Evolutionary conservation across 2,113 vertebrate genomes (phyloP), one percentile per base, ranked within the genome.

Genomic region (Centropus unirufus): DNA sequence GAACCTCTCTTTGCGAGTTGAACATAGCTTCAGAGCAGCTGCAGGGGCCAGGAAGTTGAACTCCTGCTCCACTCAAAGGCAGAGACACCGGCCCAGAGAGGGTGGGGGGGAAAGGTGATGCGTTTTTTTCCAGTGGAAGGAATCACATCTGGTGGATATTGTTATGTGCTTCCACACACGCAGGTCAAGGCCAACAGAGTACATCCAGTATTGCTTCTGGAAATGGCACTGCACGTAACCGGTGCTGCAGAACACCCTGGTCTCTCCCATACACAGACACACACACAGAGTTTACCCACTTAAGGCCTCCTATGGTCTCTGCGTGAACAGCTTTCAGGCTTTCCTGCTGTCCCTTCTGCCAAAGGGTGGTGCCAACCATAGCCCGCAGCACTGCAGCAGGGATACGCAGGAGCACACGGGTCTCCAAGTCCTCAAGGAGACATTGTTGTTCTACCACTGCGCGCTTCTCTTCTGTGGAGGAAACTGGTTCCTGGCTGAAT

Each of bases 341-440:
- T 14, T 70, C 68, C 75, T 29, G 3, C 19, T 52, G 24, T 23
- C 29, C 8, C 12, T 39, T 34, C 2, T n/a, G 55, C 39, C 21
- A 4, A 5, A 14, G 11, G 36, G 18, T 8, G 27, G n/a, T 76
- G 40, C n/a, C 15, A 73, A n/a, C 14, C 30, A 23, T 79, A 47
- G 8, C 5, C 39, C 1, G 6, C 67, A 58, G 51, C 0, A 3
- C 86, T 58, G 30, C 1, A 32, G 57, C 54, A 47, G 64, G 2
- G 12, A 44, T 32, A 49, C 32, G 49, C 32, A 36, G 36, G n/a
- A 58, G 75, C 66, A 64, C 21, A 1, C 1, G 12, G 23, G 18
- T 23, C 61, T 47, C 55, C 66, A 66, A 39, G 54, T 9, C 23
- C 66, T 24, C 19, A 32, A 12, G 32, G 39, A 27, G 26, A 20